These are phyloP conservation scores for Urocolius indicus DNA, from an alignment of 2,113 vertebrate species.

Conservation along the genomic window DNA sequence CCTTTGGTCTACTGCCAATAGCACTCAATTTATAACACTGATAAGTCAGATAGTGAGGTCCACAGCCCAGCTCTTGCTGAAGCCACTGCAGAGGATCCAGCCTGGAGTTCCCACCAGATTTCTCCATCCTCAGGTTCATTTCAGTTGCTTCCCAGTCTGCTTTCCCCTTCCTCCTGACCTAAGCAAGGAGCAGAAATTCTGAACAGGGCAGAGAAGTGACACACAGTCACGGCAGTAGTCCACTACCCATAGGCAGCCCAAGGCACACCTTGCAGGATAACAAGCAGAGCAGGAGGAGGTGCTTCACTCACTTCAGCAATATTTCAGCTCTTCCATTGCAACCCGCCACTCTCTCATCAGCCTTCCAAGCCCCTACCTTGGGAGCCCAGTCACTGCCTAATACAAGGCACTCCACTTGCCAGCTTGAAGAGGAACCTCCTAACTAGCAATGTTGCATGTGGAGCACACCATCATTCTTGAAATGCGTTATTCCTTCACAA, in stretches of 20 bases:
- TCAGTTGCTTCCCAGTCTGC: background rate
- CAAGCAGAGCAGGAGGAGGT: background rate
- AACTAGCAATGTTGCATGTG: background rate
- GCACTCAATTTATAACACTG: background rate
- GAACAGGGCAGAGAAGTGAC: background rate
- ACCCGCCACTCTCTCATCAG: background rate
- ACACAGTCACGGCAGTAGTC: fast-evolving
- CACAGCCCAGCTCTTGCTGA: background rate
- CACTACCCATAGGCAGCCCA: fast-evolving
- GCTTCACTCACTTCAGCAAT: background rate
- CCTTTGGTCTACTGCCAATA: background rate
- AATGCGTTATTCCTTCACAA: background rate
- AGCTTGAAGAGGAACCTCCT: background rate
- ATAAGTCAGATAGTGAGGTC: background rate
- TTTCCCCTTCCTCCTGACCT: background rate
- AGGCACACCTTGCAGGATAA: background rate
- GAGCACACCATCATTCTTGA: background rate
- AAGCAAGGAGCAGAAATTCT: background rate
- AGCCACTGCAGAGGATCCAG: background rate
- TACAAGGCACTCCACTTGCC: background rate
- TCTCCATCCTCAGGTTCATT: background rate
- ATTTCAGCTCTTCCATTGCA: background rate
- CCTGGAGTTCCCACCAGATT: background rate
- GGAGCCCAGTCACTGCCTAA: background rate
- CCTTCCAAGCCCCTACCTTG: background rate